A percentile compares a stretch with the other conserved stretches of the same genome.
These are phyloP conservation scores for Bucco capensis DNA, from an alignment of 2,113 vertebrate genomes.

Conservation along the genomic window DNA sequence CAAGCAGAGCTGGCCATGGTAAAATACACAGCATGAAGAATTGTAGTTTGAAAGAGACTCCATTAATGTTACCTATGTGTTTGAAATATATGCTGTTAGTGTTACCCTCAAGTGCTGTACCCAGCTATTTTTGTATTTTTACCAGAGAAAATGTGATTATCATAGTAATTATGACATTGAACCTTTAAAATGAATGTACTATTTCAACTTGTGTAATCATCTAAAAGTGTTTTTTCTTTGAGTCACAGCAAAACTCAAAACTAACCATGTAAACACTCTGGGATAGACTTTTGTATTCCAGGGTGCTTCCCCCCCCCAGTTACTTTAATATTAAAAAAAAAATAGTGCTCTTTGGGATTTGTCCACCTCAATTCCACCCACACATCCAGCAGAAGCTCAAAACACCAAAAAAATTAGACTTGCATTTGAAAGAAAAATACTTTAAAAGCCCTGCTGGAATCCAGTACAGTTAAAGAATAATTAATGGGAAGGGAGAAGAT, in stretches of 20 bases:
- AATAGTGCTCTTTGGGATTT: not conserved
- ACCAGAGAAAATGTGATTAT: not conserved
- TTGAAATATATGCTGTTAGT: not conserved
- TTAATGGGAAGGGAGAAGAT: not conserved
- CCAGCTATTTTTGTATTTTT: not conserved
- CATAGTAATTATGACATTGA: not conserved
- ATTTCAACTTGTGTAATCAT: not conserved
- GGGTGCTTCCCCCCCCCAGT: accelerated
- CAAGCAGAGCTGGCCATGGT: not conserved
- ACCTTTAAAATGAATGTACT: not conserved
- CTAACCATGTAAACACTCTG: not conserved
- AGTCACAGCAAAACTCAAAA: not conserved
- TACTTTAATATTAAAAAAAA: not conserved
- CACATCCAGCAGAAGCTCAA: not conserved
- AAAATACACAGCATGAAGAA: not conserved
- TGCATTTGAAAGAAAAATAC: not conserved
- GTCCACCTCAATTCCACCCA: not conserved
- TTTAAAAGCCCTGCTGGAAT: not conserved
- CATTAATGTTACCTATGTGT: not conserved
- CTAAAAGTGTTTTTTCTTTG: not conserved
- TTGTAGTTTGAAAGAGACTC: not conserved
- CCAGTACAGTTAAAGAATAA: not conserved
- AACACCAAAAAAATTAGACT: not conserved
- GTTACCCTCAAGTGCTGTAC: not conserved
- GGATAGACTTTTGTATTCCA: not conserved